Percentiles rank a stretch among this genome's conserved stretches.
phyloP scores from a whole-genome alignment of 30 jellyfish, hydroid and myxozoan genomes.

The Aurelia sp. region DNA sequence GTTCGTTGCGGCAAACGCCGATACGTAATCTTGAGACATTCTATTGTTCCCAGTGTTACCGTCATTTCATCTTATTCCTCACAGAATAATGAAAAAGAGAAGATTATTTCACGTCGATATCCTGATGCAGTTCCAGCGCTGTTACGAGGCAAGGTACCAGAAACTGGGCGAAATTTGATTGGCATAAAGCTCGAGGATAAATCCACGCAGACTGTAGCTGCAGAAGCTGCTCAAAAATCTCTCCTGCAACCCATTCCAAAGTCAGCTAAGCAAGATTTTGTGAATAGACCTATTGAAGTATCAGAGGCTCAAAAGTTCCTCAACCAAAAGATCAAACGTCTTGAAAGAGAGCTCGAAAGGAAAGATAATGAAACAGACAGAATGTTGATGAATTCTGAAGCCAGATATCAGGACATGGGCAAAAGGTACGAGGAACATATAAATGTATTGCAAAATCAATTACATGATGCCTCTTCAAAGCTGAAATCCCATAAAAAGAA shows the following conservation, averaged over 20 bases:
- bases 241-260: not conserved
- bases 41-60: not conserved
- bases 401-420: constrained; percentile 60
- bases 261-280: not conserved
- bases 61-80: not conserved
- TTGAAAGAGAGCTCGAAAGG: constrained; percentile 75
- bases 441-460: constrained; percentile 34
- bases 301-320: constrained; percentile 33
- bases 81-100: constrained; percentile 85
- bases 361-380: constrained; percentile 55
- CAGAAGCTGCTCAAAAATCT: not conserved
- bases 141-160: constrained; percentile 22
- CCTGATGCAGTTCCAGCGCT: constrained; percentile 74
- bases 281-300: not conserved
- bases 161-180: not conserved
- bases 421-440: constrained; percentile 63
- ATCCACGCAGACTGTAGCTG: not conserved
- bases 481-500: not conserved
- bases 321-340: constrained; percentile 50
- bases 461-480: not conserved
- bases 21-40: not conserved
- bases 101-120: constrained; percentile 60
- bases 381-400: constrained; percentile 59
- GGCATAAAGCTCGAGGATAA: not conserved
- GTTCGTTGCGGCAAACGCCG: not conserved